Percentiles rank a stretch among this genome's conserved stretches.
phyloP scores from a whole-genome alignment of 2,888 invertebrate genomes.

The Drosophila testacea region DNA sequence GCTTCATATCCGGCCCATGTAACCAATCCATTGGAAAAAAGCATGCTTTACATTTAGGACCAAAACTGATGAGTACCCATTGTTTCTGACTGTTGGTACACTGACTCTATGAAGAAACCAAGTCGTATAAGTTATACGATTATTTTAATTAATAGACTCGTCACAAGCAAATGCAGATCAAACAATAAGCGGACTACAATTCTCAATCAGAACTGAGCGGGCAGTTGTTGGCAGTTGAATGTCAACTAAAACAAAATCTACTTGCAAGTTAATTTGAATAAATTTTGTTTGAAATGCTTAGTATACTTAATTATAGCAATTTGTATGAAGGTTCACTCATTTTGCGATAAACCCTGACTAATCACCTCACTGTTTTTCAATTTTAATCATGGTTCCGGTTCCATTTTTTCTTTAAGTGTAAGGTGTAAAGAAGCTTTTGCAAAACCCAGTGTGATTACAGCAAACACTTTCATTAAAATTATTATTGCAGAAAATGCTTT shows the following conservation, averaged over 20 bases:
- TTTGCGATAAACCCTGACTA: not conserved
- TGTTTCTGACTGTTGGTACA: slow-evolving; percentile 52
- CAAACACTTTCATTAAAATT: slow-evolving; percentile 81
- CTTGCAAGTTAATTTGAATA: too few species aligned
- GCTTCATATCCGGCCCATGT: slow-evolving; percentile 77
- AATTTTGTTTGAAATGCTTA: too few species aligned
- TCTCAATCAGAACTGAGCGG: too few species aligned
- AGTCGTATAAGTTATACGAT: slow-evolving; percentile 68
- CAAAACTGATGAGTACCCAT: slow-evolving; percentile 71
- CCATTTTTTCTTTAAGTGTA: slow-evolving; percentile 16
- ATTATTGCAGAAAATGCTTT: slow-evolving; percentile 73
- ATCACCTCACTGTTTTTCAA: not conserved
- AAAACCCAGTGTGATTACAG: slow-evolving; percentile 65
- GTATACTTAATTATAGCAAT: too few species aligned
- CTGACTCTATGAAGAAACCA: slow-evolving; percentile 33
- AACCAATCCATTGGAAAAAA: slow-evolving; percentile 64
- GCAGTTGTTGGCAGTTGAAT: too few species aligned
- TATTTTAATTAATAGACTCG: slow-evolving; percentile 67
- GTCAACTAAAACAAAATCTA: too few species aligned
- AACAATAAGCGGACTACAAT: too few species aligned
- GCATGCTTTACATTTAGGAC: slow-evolving; percentile 29
- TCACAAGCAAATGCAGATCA: slow-evolving; percentile 28
- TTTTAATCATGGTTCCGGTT: not conserved
- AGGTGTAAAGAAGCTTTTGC: slow-evolving; percentile 12
- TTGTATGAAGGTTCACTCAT: too few species aligned